These are phyloP conservation scores for Stenodema calcarata DNA, from an alignment of 2,888 invertebrate genomes.

Conservation along the genomic window DNA sequence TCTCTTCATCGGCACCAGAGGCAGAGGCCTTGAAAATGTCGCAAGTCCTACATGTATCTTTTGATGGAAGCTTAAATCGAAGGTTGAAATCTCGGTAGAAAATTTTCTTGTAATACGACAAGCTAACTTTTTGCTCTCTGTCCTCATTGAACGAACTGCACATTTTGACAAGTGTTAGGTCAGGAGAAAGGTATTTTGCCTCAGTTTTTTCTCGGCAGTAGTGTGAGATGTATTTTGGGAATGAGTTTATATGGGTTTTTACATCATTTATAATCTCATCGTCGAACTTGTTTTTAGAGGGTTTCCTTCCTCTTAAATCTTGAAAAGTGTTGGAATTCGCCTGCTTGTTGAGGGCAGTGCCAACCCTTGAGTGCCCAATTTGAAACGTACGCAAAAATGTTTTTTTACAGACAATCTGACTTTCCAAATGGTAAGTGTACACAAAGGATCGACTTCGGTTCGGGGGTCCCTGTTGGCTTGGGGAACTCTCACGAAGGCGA, in stretches of 20 bases:
- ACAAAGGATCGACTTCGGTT: too few relatives aligned
- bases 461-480: too few relatives aligned
- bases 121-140: not conserved
- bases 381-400: too few relatives aligned
- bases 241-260: not conserved
- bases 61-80: not conserved
- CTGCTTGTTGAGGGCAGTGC: too few relatives aligned
- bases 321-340: too few relatives aligned
- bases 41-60: not conserved
- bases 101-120: not conserved
- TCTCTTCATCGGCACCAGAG: not conserved
- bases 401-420: too few relatives aligned
- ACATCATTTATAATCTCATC: not conserved
- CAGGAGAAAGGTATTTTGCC: not conserved
- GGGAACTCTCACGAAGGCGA: too few relatives aligned
- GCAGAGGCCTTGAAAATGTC: slow-evolving; percentile 7
- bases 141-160: not conserved
- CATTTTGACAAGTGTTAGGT: not conserved
- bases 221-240: not conserved
- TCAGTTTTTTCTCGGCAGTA: not conserved
- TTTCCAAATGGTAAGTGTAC: too few relatives aligned
- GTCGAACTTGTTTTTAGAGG: too few relatives aligned
- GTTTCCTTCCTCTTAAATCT: too few relatives aligned
- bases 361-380: too few relatives aligned
- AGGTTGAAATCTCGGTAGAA: not conserved